phyloP scores from a whole-genome alignment of 2,113 vertebrate genomes.

The Sterna hirundo region DNA sequence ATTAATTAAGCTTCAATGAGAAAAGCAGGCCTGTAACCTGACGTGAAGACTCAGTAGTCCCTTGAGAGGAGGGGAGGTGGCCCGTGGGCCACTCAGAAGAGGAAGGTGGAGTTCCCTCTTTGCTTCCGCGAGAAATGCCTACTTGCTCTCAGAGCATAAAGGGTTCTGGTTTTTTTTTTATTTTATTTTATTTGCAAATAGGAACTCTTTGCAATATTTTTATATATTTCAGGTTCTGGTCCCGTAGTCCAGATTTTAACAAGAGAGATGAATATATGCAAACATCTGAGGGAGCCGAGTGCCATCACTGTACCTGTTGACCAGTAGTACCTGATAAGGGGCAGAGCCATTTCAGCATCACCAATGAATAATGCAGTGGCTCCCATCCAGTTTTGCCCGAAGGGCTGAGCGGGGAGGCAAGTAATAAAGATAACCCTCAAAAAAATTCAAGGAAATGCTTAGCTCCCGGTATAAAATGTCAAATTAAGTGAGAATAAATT shows the following conservation, averaged over 20 bases:
- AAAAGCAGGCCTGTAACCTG: constrained; percentile 29
- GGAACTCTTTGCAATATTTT: background rate
- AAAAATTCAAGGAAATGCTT: background rate
- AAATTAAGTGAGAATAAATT: background rate
- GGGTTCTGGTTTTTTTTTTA: background rate
- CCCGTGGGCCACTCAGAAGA: background rate
- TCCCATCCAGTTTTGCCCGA: background rate
- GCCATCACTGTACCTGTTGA: background rate
- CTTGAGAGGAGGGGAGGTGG: background rate
- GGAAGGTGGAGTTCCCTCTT: background rate
- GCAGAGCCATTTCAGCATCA: background rate
- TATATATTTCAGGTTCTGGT: background rate
- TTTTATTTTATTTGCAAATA: background rate
- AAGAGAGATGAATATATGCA: background rate
- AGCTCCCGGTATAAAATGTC: background rate
- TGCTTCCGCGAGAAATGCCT: background rate
- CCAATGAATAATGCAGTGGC: background rate
- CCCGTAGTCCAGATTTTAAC: background rate
- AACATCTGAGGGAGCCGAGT: background rate
- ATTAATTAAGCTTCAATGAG: constrained; percentile 62
- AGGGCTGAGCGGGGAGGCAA: background rate
- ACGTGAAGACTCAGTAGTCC: background rate
- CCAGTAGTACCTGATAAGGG: background rate
- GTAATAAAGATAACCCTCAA: background rate
- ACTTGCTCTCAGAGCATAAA: background rate